Evolutionary conservation across 2,797 vertebrate species (phyloP), one percentile per base, ranked within the genome.

Genomic region (Pyrocephalus nanus): DNA sequence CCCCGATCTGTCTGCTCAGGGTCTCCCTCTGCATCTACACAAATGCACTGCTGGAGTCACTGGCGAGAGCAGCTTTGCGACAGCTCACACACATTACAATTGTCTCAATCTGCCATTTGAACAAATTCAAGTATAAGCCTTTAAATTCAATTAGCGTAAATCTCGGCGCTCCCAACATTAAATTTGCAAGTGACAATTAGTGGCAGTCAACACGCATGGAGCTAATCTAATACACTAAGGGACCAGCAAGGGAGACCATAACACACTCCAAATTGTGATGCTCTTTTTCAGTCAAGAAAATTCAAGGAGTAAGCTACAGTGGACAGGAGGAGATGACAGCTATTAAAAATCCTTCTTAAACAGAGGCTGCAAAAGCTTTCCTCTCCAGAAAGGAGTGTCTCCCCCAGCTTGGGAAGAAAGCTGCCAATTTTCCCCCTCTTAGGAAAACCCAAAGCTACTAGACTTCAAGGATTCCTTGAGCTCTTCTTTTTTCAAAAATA

Each of bases 131-230:
- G 86, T 27, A 42, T 50, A 30, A 95, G 67, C 55, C 55, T 78
- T 79, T 40, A 69, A 92, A 95, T 96, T 91, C 91, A 93, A 85
- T 87, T 87, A 94, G 81, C 54, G 83, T 61, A 67, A 93, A 91
- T 92, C 82, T 92, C 85, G 47, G 69, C 1, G 30, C 87, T 93
- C 81, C 74, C 64, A 73, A 60, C 74, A 66, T 91, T 73, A 76
- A 82, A 85, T 94, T 53, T 90, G 79, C 92, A 83, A 94, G 75
- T 88, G 87, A 90, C 78, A 86, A 88, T 90, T 86, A 86, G 86
- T 43, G 79, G 85, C 79, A 91, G 77, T 91, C 75, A 77, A 64
- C 50, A 74, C 78, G 61, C 38, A 71, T 3, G 0, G 88, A 83
- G 60, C 45, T 79, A 62, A 87, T 84, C 87, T 93, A 90, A 94